phyloP scores from a whole-genome alignment of 2,113 vertebrate species.

The Athene cunicularia region DNA sequence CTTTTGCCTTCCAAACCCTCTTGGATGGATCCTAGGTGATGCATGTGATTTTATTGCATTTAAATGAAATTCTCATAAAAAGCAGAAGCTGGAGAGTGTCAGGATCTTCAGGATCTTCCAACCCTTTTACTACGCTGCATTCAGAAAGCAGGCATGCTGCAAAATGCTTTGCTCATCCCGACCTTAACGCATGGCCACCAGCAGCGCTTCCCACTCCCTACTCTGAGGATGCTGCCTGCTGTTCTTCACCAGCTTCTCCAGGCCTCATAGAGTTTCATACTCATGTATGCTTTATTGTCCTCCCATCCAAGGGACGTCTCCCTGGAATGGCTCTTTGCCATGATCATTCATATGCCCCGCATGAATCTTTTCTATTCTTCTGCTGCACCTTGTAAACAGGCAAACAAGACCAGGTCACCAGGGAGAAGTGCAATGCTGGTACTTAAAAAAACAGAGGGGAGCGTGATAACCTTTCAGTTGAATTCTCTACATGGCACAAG shows the following conservation, averaged over 20 bases:
- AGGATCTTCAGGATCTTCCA: neutral
- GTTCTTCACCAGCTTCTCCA: neutral
- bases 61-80: neutral
- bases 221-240: neutral
- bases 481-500: neutral
- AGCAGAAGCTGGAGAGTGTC: neutral
- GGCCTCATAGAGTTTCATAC: neutral
- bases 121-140: rapidly evolving
- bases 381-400: neutral
- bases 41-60: neutral
- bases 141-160: neutral
- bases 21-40: neutral
- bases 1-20: neutral
- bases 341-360: neutral
- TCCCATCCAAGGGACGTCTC: neutral
- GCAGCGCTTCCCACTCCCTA: neutral
- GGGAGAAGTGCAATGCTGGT: neutral
- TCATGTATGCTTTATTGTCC: neutral
- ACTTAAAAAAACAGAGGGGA: neutral
- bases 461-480: neutral
- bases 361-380: neutral
- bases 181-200: rapidly evolving
- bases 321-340: neutral
- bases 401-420: neutral
- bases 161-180: neutral